These are phyloP conservation scores for Lasioglossum morio DNA, from an alignment of 2,888 invertebrate species.

Conservation along the genomic window DNA sequence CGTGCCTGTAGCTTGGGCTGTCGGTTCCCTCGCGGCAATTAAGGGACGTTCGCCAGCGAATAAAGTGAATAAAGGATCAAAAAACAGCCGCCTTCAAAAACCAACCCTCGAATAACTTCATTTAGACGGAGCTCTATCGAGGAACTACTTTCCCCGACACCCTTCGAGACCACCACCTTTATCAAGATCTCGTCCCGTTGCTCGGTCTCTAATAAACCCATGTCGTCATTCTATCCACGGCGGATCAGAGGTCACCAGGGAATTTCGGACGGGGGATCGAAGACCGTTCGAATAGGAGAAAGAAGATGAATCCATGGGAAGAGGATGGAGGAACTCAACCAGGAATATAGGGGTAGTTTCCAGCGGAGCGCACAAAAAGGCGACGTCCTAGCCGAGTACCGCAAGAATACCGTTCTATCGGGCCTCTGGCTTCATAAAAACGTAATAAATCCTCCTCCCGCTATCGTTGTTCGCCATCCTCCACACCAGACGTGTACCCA, in stretches of 20 bases:
- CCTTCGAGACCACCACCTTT: constrained; percentile 9
- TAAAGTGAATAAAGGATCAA: background rate
- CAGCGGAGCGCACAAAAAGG: constrained; percentile 51
- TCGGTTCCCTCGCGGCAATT: background rate
- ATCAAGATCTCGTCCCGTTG: constrained; percentile 32
- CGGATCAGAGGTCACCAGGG: constrained; percentile 42
- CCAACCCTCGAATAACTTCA: background rate
- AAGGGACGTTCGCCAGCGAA: background rate
- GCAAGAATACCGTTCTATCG: constrained; percentile 69
- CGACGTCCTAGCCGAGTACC: constrained; percentile 50
- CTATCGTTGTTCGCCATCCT: constrained; percentile 22
- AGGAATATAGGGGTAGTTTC: constrained; percentile 37
- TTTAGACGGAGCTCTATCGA: background rate
- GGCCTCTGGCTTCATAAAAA: constrained; percentile 73
- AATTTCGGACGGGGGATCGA: constrained; percentile 48
- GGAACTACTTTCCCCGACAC: background rate
- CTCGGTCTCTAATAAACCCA: constrained; percentile 51
- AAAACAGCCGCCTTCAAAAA: background rate
- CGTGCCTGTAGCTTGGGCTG: background rate
- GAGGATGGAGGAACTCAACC: constrained; percentile 16
- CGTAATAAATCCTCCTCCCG: constrained; percentile 71
- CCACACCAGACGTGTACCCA: background rate
- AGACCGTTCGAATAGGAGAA: constrained; percentile 35
- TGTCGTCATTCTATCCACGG: constrained; percentile 33
- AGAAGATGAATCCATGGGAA: constrained; percentile 33